Evolutionary conservation across 2,888 invertebrate genomes (phyloP).

Genomic region (Chaitophorus viminalis): DNA sequence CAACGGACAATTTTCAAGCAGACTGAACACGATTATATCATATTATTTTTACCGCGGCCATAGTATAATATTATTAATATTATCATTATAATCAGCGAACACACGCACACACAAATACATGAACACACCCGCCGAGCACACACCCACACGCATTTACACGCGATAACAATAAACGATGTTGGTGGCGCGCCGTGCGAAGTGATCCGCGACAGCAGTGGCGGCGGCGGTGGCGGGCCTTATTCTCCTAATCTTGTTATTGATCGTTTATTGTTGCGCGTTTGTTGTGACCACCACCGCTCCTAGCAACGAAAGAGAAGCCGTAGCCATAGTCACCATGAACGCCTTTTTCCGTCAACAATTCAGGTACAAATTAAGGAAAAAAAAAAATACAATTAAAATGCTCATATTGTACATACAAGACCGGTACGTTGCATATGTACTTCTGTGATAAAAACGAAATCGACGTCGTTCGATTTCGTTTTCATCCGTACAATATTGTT

Average conservation of each 20-base stretch:
- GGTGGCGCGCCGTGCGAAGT: conserved; percentile 31
- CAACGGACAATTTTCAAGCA: not conserved
- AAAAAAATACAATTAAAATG: not conserved
- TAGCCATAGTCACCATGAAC: conserved; percentile 66
- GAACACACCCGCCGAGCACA: not conserved
- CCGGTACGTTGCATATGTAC: not conserved
- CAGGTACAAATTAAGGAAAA: conserved; percentile 55
- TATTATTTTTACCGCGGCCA: not conserved
- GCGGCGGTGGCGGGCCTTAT: conserved; percentile 18
- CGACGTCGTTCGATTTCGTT: not conserved
- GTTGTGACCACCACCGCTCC: conserved; percentile 60
- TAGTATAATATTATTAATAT: not conserved
- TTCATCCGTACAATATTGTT: not conserved
- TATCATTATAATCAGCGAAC: not conserved
- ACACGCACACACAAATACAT: not conserved
- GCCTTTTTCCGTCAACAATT: conserved; percentile 64
- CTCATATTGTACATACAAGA: not conserved
- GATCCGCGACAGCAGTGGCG: conserved; percentile 39
- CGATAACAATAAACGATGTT: conserved; percentile 13
- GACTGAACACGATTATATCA: not conserved
- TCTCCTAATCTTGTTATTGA: conserved; percentile 61
- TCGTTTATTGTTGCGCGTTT: conserved; percentile 62
- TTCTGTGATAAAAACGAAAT: conserved; percentile 12
- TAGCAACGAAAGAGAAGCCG: conserved; percentile 64
- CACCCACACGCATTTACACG: not conserved